phyloP scores from a whole-genome alignment of 2,113 vertebrate genomes.

The Scartelaos histophorus region DNA sequence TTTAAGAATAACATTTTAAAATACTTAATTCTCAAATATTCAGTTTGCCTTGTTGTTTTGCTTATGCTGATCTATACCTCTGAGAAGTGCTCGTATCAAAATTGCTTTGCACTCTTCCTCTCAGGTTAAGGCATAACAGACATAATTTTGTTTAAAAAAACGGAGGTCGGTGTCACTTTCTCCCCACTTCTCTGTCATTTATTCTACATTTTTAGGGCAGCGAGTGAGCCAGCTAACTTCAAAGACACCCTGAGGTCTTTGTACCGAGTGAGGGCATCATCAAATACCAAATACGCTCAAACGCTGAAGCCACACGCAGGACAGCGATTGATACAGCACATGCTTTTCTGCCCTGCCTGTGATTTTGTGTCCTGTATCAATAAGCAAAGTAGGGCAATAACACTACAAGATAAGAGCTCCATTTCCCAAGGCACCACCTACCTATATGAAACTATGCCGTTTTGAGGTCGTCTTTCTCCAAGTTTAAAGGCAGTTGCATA shows the following conservation, averaged over 20 bases:
- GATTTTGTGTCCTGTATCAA: conserved; percentile 51
- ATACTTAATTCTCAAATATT: background rate
- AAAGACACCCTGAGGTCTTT: conserved; percentile 64
- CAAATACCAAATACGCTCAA: conserved; percentile 55
- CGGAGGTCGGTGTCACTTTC: conserved; percentile 51
- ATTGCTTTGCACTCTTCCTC: conserved; percentile 15
- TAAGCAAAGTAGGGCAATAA: conserved; percentile 27
- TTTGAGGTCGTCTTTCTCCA: conserved; percentile 28
- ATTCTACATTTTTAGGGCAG: conserved; percentile 51
- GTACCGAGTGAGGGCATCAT: conserved; percentile 56
- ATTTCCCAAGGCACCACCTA: conserved; percentile 15
- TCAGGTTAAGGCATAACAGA: conserved; percentile 38
- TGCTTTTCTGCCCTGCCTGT: conserved; percentile 39
- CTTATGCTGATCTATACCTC: conserved; percentile 54
- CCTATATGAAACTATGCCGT: conserved; percentile 28
- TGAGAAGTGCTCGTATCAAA: conserved; percentile 52
- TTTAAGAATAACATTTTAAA: background rate
- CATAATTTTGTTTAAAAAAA: conserved; percentile 9
- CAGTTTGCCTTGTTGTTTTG: conserved; percentile 44
- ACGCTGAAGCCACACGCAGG: conserved; percentile 51
- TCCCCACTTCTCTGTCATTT: conserved; percentile 49
- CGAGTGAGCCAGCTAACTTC: conserved; percentile 52
- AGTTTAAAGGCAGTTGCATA: conserved; percentile 10
- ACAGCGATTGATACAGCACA: conserved; percentile 49
- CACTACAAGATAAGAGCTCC: conserved; percentile 39